Evolutionary conservation across 2,888 invertebrate genomes (phyloP).

Genomic region (Ormyrus thymus): DNA sequence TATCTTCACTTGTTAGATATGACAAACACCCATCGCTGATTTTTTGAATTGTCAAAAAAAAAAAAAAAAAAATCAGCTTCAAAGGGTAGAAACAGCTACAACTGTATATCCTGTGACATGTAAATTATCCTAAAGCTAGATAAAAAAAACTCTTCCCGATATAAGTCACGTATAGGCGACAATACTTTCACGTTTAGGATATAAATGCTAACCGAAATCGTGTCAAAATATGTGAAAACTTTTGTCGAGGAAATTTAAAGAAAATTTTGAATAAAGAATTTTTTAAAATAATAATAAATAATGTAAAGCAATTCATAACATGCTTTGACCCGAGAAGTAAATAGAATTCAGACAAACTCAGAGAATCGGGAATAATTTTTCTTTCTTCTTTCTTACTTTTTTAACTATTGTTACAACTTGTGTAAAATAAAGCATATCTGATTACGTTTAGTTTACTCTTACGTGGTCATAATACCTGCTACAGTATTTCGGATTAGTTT

Average conservation of each 20-base stretch:
- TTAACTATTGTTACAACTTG: slow-evolving; percentile 58
- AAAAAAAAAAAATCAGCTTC: slow-evolving; percentile 31
- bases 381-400: slow-evolving; percentile 60
- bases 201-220: slow-evolving; percentile 43
- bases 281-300: slow-evolving; percentile 32
- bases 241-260: slow-evolving; percentile 40
- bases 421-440: slow-evolving; percentile 66
- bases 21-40: slow-evolving; percentile 54
- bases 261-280: slow-evolving; percentile 45
- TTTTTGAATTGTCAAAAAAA: slow-evolving; percentile 15
- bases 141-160: slow-evolving; percentile 51
- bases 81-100: slow-evolving; percentile 28
- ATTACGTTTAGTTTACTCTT: slow-evolving; percentile 67
- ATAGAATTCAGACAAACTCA: slow-evolving; percentile 32
- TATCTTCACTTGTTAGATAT: slow-evolving; percentile 69
- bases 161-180: slow-evolving; percentile 53
- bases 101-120: slow-evolving; percentile 28
- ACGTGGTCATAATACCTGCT: slow-evolving; percentile 73
- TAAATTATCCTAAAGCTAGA: slow-evolving; percentile 50
- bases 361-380: slow-evolving; percentile 52
- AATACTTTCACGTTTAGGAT: slow-evolving; percentile 52
- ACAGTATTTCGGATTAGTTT: slow-evolving; percentile 74
- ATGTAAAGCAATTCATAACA: slow-evolving; percentile 40
- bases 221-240: slow-evolving; percentile 9
- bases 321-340: slow-evolving; percentile 39